Conservation (phyloP, 2,113 vertebrate species). For the Nesoenas mayeri region DNA sequence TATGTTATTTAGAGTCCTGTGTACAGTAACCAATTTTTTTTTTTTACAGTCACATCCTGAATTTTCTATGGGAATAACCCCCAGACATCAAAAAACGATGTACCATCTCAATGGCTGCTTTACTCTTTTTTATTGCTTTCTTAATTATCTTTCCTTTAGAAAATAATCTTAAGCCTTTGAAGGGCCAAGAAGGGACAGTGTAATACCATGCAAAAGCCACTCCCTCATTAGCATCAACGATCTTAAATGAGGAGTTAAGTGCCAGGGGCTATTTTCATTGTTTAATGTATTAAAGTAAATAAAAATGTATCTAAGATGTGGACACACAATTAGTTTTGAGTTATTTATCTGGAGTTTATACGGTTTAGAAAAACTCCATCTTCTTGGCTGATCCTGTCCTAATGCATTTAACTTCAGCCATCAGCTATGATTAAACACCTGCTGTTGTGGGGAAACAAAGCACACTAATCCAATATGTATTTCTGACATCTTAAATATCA, state of each 20-base stretch:
- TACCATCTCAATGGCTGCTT: background rate
- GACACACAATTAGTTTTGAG: constrained; percentile 85
- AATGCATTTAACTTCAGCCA: constrained; percentile 98
- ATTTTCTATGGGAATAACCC: constrained; percentile 7
- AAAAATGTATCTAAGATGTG: constrained; percentile 82
- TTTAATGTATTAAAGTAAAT: constrained; percentile 82
- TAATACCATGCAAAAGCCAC: constrained; percentile 62
- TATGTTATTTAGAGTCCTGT: background rate
- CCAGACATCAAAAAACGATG: background rate
- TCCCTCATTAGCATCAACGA: constrained; percentile 70
- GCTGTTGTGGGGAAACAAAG: constrained; percentile 99
- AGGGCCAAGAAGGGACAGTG: constrained; percentile 43
- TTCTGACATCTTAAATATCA: constrained; percentile 99
- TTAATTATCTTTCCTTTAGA: background rate
- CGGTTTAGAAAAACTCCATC: constrained; percentile 89
- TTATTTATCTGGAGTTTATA: constrained; percentile 87
- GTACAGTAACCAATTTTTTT: background rate
- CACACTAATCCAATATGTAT: constrained; percentile 99
- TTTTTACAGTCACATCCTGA: background rate
- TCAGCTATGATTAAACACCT: constrained; percentile 99
- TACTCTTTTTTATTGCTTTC: constrained; percentile 29
- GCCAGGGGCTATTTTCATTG: constrained; percentile 78
- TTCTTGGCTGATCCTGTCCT: constrained; percentile 95
- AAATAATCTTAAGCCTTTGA: constrained; percentile 31
- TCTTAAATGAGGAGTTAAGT: constrained; percentile 76